phyloP scores from a whole-genome alignment of 2,797 vertebrate species.

The Ateles fusciceps region DNA sequence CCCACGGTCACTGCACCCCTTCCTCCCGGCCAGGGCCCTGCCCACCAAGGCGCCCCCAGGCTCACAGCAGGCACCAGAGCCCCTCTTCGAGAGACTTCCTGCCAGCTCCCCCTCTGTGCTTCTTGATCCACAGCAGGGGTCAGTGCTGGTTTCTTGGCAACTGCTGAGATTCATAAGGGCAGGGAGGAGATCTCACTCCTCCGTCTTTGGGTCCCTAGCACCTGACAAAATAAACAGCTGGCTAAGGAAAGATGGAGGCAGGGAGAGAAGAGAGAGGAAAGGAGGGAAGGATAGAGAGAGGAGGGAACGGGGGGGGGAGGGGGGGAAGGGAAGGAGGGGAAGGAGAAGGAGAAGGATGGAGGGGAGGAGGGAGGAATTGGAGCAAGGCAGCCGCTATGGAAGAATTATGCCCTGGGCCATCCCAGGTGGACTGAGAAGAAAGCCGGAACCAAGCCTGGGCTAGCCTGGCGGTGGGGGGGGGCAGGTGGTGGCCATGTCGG shows the following conservation, averaged over 20 bases:
- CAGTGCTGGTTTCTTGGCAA: neutral
- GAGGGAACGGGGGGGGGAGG: fast-evolving
- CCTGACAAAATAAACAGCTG: neutral
- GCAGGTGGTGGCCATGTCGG: neutral
- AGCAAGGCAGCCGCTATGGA: fast-evolving
- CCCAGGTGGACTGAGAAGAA: neutral
- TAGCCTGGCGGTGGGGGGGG: fast-evolving
- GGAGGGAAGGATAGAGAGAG: fast-evolving
- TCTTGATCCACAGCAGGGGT: fast-evolving
- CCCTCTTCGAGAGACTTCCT: neutral
- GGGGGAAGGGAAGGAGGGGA: fast-evolving
- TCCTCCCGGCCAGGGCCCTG: neutral
- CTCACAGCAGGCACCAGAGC: fast-evolving
- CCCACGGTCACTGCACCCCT: neutral
- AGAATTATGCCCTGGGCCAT: neutral
- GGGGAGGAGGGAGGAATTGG: fast-evolving
- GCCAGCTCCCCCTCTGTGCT: neutral
- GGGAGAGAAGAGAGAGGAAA: fast-evolving
- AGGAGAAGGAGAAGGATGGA: fast-evolving
- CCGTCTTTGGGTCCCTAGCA: neutral
- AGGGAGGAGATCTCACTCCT: fast-evolving
- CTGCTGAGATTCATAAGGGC: neutral
- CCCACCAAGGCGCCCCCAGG: neutral
- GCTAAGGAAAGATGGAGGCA: fast-evolving
- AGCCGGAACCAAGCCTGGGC: neutral